phyloP scores from a whole-genome alignment of 2,113 vertebrate species.

The Hemiscyllium ocellatum region DNA sequence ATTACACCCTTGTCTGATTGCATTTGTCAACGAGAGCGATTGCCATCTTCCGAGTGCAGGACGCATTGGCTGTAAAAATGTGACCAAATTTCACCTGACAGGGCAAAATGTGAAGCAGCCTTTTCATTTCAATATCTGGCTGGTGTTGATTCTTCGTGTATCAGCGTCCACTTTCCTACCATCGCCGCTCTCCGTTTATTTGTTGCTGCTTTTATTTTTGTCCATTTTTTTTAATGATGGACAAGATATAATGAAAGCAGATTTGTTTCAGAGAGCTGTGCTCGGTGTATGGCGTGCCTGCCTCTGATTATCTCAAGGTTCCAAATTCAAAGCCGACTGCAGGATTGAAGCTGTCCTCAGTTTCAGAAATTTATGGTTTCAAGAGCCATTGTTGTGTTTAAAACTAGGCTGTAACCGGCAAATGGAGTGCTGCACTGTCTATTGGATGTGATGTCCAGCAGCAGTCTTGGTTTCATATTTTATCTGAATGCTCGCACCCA shows the following conservation, averaged over 20 bases:
- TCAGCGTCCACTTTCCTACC: not conserved
- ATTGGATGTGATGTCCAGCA: no score
- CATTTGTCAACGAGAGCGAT: not conserved
- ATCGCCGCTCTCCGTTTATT: not conserved
- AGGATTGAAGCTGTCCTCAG: not conserved
- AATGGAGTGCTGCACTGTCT: no score
- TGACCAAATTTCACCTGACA: not conserved
- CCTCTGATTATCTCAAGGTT: not conserved
- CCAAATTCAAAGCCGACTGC: not conserved
- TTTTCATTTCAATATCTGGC: not conserved
- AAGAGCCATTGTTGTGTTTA: no score
- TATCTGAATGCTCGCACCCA: not conserved
- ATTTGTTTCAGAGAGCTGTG: not conserved
- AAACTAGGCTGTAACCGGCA: no score
- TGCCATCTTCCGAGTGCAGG: not conserved
- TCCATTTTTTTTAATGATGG: not conserved
- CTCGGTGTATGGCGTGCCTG: not conserved
- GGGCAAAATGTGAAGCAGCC: not conserved
- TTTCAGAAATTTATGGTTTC: no score
- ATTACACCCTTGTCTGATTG: constrained; percentile 26
- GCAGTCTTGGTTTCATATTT: not conserved
- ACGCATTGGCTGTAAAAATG: not conserved
- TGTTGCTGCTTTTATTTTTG: not conserved
- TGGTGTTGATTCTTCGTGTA: not conserved
- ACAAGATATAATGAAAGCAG: not conserved